Evolutionary conservation across 1,140 invertebrate species (phyloP).

Genomic region (Charaxes varanes): DNA sequence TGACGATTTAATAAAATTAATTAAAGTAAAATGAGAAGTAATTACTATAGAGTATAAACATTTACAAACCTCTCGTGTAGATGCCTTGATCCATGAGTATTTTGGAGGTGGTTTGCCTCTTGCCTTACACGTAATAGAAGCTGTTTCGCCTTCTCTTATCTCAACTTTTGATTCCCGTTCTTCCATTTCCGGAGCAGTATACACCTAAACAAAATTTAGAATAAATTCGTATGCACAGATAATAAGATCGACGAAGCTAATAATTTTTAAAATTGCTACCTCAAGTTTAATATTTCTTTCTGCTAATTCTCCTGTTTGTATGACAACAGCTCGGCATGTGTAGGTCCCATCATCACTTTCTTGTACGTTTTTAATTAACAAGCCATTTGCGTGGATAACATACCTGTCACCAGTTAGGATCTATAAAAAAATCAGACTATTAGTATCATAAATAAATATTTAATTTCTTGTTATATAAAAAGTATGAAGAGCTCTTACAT

Average conservation of each 20-base stretch:
- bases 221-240: too few species aligned
- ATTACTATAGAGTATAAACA: too few species aligned
- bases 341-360: constrained; percentile 90
- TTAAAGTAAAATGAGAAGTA: too few species aligned
- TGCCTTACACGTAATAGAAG: constrained; percentile 83
- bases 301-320: constrained; percentile 84
- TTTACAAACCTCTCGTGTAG: constrained; percentile 76
- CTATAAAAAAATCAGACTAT: constrained; percentile 30
- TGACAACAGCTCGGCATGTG: constrained; percentile 87
- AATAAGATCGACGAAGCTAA: too few species aligned
- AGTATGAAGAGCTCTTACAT: constrained; percentile 53
- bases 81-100: constrained; percentile 86
- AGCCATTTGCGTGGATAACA: constrained; percentile 83
- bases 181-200: constrained; percentile 83
- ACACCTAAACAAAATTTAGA: constrained; percentile 83
- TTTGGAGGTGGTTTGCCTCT: constrained; percentile 87
- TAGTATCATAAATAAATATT: constrained; percentile 2
- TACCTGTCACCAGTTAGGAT: constrained; percentile 80
- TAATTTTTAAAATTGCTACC: too few species aligned
- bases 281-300: constrained; percentile 86
- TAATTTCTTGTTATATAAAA: background rate
- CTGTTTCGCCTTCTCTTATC: constrained; percentile 86
- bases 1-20: too few species aligned
- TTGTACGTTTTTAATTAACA: constrained; percentile 85
- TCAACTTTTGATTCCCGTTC: constrained; percentile 75